Percentiles rank a stretch among this genome's conserved stretches.
Evolutionary conservation across 2,797 vertebrate species (phyloP).

Genomic region (Chelonia mydas): DNA sequence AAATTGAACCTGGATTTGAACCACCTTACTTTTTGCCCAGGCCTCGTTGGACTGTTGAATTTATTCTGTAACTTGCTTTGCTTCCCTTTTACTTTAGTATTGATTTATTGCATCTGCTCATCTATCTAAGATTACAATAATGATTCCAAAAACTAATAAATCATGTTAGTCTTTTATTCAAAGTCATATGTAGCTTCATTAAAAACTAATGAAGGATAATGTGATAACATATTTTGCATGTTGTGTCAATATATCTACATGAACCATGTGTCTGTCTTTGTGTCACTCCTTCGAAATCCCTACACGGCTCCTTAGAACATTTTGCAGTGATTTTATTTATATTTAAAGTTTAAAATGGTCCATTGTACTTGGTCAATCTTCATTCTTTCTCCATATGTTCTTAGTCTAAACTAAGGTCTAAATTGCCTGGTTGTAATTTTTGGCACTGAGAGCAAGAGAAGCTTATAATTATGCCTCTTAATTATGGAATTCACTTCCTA

Average conservation of each 20-base stretch:
- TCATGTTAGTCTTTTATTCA: fast-evolving
- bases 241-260: fast-evolving
- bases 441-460: background rate
- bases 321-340: background rate
- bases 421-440: background rate
- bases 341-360: background rate
- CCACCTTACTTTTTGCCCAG: background rate
- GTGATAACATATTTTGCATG: background rate
- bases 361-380: constrained; percentile 9
- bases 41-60: background rate
- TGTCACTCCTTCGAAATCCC: background rate
- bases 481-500: background rate
- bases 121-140: background rate
- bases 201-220: background rate
- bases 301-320: background rate
- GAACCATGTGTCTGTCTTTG: background rate
- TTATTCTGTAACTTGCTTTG: background rate
- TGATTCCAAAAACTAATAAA: background rate
- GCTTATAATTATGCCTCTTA: background rate
- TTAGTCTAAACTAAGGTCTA: background rate
- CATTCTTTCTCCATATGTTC: background rate
- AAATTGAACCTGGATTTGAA: background rate
- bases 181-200: background rate
- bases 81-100: background rate
- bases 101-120: background rate